These are phyloP conservation scores for Cheilosia variabilis DNA, from an alignment of 2,888 invertebrate genomes.

Conservation along the genomic window DNA sequence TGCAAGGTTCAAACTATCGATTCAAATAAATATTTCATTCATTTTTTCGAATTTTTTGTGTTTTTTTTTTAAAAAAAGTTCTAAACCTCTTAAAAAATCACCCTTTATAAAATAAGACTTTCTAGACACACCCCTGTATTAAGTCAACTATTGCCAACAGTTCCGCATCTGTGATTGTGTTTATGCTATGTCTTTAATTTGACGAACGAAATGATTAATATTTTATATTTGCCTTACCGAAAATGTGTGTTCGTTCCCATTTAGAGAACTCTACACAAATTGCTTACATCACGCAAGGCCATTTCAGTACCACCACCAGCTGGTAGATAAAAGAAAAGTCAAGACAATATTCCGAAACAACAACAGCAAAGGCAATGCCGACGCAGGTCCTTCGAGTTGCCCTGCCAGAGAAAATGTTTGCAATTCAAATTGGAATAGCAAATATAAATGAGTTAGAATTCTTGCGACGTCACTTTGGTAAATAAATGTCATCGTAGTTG, in stretches of 20 bases:
- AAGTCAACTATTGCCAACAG: no score
- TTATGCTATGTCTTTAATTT: background rate
- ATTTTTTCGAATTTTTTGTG: no score
- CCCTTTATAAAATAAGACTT: no score
- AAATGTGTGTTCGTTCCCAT: conserved; percentile 38
- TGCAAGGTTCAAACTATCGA: no score
- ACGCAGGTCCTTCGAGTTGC: conserved; percentile 23
- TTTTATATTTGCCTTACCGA: conserved; percentile 31
- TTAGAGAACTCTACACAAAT: conserved; percentile 52
- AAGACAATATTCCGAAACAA: conserved; percentile 27
- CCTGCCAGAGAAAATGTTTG: conserved; percentile 48
- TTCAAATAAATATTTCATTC: no score
- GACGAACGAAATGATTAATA: conserved; percentile 40
- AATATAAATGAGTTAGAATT: conserved; percentile 49
- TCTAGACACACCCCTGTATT: no score
- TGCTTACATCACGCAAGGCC: conserved; percentile 56
- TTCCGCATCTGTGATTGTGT: background rate
- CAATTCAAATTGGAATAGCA: conserved; percentile 57
- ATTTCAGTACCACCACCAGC: conserved; percentile 13
- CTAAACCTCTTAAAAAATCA: no score
- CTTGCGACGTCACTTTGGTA: conserved; percentile 46
- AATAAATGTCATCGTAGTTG: conserved; percentile 29
- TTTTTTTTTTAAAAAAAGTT: no score
- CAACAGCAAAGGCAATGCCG: background rate
- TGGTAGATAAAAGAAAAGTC: conserved; percentile 25